These are phyloP conservation scores for Pangasius mekongensis DNA, from an alignment of 2,797 vertebrate genomes.

Conservation along the genomic window DNA sequence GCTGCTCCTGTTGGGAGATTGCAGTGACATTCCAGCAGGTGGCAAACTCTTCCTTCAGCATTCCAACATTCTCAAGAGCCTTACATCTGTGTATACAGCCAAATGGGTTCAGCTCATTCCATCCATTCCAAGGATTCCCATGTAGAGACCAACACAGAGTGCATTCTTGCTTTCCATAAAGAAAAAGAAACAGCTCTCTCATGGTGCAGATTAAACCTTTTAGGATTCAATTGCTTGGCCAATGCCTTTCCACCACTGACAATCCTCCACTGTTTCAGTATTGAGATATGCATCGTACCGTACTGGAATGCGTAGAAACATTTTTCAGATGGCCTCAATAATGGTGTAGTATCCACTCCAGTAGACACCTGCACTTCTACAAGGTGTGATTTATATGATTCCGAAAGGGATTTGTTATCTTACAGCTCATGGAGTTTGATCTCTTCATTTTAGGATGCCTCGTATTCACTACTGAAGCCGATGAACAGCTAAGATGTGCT, in stretches of 20 bases:
- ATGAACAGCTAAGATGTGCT: not conserved
- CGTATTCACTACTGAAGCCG: not conserved
- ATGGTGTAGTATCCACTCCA: not conserved
- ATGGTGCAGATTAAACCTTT: not conserved
- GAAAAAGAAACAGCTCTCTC: not conserved
- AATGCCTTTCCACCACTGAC: not conserved
- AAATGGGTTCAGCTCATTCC: conserved; percentile 10
- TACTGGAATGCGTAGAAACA: not conserved
- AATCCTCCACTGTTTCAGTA: not conserved
- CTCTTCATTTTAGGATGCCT: not conserved
- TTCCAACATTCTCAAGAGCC: conserved; percentile 52
- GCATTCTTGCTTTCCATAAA: not conserved
- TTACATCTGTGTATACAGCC: conserved; percentile 4
- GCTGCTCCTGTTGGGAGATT: conserved; percentile 30
- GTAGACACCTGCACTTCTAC: not conserved
- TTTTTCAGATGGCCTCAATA: conserved; percentile 1
- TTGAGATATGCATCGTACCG: not conserved
- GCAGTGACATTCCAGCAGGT: conserved; percentile 68
- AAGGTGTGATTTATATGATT: not conserved
- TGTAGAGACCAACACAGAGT: not conserved
- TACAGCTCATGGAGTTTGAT: not conserved
- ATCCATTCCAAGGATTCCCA: conserved; percentile 18
- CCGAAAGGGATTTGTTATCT: not conserved
- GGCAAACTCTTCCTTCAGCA: conserved; percentile 67
- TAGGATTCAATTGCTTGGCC: not conserved